Conservation (phyloP, 2,113 vertebrate genomes). For the Chascanopsetta lugubris region DNA sequence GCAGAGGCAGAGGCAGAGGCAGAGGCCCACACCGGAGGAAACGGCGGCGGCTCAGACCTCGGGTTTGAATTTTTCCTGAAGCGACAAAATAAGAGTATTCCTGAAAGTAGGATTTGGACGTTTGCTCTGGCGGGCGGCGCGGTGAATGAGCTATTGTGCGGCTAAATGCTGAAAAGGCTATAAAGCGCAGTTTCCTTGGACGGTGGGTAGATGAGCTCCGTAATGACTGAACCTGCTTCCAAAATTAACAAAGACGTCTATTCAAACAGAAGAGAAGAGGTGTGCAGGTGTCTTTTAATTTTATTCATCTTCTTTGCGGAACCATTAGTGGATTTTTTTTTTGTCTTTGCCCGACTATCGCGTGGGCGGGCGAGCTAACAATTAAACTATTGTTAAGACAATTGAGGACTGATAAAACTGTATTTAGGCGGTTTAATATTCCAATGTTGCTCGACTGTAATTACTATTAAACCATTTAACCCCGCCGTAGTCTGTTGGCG, state of each 20-base stretch:
- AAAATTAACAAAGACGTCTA: conserved; percentile 75
- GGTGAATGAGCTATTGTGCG: conserved; percentile 72
- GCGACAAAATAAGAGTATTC: conserved; percentile 23
- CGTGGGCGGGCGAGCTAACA: conserved; percentile 77
- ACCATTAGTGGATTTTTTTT: conserved; percentile 73
- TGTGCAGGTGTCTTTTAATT: conserved; percentile 79
- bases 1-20: conserved; percentile 6
- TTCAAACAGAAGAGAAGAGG: conserved; percentile 66
- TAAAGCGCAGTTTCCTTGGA: conserved; percentile 57
- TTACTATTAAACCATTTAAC: conserved; percentile 80
- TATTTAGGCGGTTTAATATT: conserved; percentile 70
- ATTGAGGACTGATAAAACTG: conserved; percentile 78
- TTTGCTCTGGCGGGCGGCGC: conserved; percentile 59
- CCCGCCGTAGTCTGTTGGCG: conserved; percentile 46
- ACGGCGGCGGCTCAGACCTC: conserved; percentile 35
- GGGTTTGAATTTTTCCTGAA: conserved; percentile 36
- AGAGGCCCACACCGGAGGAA: conserved; percentile 11
- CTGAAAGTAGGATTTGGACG: conserved; percentile 56
- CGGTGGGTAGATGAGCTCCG: conserved; percentile 58
- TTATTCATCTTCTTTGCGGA: conserved; percentile 77
- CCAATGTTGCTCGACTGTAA: conserved; percentile 64
- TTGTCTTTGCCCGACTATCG: conserved; percentile 69
- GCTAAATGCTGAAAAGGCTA: conserved; percentile 63
- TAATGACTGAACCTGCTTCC: conserved; percentile 66
- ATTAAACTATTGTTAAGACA: conserved; percentile 81